Base-by-base conservation (phyloP, 2,113 vertebrate genomes). In the Triplophysa siluroides region DNA sequence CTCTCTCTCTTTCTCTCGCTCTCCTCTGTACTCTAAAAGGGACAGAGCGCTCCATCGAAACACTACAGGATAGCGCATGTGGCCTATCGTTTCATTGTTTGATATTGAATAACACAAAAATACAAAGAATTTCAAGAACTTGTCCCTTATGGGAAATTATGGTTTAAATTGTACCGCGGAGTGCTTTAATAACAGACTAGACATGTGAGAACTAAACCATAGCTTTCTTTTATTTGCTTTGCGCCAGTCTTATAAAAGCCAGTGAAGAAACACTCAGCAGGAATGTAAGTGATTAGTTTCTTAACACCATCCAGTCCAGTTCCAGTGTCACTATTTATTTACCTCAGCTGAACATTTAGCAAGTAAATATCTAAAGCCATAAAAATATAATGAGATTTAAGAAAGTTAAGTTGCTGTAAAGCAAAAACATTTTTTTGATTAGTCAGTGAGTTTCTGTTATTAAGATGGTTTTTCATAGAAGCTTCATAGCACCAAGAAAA, bases 61-160 rank as follows among this genome's bases (percentile, higher is more conserved):
- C 84, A 83, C 84, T 80, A 86, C 79, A 76, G 67, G 70, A 76
- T 16, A 69, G 73, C 83, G 81, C 86, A 89, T 76, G 81, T 76
- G 77, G 84, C 85, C 90, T 88, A 92, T 93, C 92, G 90, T 93
- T 91, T 89, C 87, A 92, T 92, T 93, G 90, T 93, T 91, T 91
- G 86, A 91, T 91, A 87, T 88, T 88, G 84, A 90, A 92, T 91
- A 91, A 90, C 89, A 91, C 87, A 86, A 90, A 76, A 68, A 79
- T 79, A 24, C 29, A 64, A 58, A 69, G 87, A 90, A 88, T 91
- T 90, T 90, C 88, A 88, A 91, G 84, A 85, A 47, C 68, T 78
- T 84, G 87, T 89, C 87, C 88, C 83, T 81, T 88, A 91, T 90
- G 81, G 81, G 84, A 87, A 88, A 84, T 87, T 81, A 12, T 84